A percentile compares a stretch with the other conserved stretches of the same genome.
Conservation (phyloP, 1,140 invertebrate species). For the Pteromalus puparum region DNA sequence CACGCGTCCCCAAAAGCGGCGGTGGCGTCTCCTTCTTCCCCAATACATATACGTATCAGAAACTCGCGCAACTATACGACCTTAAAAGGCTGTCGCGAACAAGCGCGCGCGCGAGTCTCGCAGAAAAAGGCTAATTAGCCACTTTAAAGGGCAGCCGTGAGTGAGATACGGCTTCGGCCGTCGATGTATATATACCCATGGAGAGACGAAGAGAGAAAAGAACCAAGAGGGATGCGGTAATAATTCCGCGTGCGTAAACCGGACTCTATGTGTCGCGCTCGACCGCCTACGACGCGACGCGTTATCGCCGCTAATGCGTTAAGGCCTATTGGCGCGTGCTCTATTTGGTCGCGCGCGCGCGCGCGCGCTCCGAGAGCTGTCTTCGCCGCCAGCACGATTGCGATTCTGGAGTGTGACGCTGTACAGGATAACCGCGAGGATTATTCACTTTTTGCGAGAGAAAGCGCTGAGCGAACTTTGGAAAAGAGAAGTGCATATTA, state of each 20-base stretch:
- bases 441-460: background rate
- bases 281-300: slow-evolving; percentile 64
- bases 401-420: no score
- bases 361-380: background rate
- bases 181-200: background rate
- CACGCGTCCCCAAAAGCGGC: background rate
- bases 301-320: slow-evolving; percentile 53
- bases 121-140: slow-evolving; percentile 45
- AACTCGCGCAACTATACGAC: background rate
- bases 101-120: slow-evolving; percentile 3
- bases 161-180: background rate
- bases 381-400: background rate
- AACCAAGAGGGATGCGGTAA: background rate
- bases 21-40: background rate
- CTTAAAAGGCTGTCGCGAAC: slow-evolving; percentile 27
- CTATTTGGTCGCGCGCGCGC: slow-evolving; percentile 4
- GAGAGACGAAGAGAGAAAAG: background rate
- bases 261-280: slow-evolving; percentile 14
- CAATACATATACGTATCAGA: background rate
- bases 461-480: background rate
- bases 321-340: background rate
- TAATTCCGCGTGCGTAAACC: slow-evolving; percentile 39
- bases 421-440: no score
- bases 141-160: slow-evolving; percentile 36
- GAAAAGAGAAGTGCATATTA: no score